Conservation (phyloP, 2,113 vertebrate genomes). For the Uropsilus gracilis region DNA sequence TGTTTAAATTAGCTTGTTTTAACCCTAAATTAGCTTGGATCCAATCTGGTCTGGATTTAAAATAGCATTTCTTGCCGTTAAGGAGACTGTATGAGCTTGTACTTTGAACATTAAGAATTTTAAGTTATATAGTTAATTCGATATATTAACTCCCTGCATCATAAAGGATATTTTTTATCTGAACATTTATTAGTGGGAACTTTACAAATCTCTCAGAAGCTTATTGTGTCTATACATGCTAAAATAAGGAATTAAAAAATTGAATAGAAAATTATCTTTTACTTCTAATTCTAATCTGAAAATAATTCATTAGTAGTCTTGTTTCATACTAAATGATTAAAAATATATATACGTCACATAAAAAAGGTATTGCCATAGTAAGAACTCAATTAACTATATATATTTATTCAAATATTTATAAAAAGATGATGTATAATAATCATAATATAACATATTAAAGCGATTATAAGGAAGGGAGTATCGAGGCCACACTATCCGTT, state of each 20-base stretch:
- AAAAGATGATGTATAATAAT: constrained; percentile 30
- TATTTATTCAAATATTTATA: not conserved
- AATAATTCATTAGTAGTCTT: constrained; percentile 23
- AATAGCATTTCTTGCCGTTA: constrained; percentile 7
- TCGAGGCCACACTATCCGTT: not conserved
- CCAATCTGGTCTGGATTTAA: constrained; percentile 12
- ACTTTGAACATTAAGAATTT: not conserved
- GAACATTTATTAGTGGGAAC: not conserved
- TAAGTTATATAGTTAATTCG: not conserved
- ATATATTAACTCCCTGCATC: not conserved
- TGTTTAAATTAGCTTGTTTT: constrained; percentile 26
- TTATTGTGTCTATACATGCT: not conserved
- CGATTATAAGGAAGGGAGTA: too few species aligned
- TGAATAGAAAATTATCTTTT: not conserved
- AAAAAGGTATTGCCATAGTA: not conserved
- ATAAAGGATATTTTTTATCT: not conserved
- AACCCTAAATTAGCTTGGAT: not conserved
- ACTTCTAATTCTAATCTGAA: constrained; percentile 1
- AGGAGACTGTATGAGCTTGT: not conserved
- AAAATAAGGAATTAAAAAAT: not conserved
- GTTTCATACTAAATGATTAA: not conserved
- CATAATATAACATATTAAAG: too few species aligned
- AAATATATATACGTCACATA: constrained; percentile 3
- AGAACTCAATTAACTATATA: not conserved
- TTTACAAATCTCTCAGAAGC: not conserved